Percentiles rank a stretch among this genome's conserved stretches.
Conservation (phyloP, 2,113 vertebrate genomes). For the Reinhardtius hippoglossoides region DNA sequence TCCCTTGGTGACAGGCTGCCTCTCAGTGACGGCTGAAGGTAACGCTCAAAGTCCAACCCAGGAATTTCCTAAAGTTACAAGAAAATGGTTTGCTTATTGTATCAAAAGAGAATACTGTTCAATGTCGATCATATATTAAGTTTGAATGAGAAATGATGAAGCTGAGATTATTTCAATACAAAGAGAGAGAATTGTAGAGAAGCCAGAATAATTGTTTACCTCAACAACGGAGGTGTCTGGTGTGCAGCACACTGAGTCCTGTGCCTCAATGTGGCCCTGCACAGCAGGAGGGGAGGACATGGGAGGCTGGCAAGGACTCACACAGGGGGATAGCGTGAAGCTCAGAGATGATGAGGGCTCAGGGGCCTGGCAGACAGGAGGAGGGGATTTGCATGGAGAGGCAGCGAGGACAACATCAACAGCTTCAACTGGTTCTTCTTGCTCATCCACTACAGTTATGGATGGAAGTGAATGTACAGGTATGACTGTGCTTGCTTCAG, state of each 20-base stretch:
- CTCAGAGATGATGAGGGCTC: conserved; percentile 47
- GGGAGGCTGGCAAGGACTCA: background rate
- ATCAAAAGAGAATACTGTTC: background rate
- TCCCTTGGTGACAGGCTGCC: conserved; percentile 66
- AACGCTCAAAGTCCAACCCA: conserved; percentile 81
- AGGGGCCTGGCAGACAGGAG: background rate
- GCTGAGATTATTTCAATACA: background rate
- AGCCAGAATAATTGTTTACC: conserved; percentile 52
- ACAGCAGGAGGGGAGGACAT: conserved; percentile 17
- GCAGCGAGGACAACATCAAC: background rate
- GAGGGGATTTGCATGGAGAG: conserved; percentile 8
- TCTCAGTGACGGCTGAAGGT: conserved; percentile 73
- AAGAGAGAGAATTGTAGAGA: background rate
- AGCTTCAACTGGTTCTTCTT: conserved; percentile 1
- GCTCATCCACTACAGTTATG: conserved; percentile 22
- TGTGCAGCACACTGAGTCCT: conserved; percentile 46
- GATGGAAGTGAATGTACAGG: background rate
- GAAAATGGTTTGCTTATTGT: background rate
- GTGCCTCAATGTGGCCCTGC: conserved; percentile 3
- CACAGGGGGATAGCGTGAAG: conserved; percentile 60
- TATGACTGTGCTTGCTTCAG: background rate
- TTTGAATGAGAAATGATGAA: background rate
- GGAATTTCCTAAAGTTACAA: conserved; percentile 59
- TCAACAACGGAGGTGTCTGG: conserved; percentile 55
- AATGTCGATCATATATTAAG: background rate